These are phyloP conservation scores for Syndactyla subalaris DNA, from an alignment of 2,797 vertebrate genomes.

Conservation along the genomic window DNA sequence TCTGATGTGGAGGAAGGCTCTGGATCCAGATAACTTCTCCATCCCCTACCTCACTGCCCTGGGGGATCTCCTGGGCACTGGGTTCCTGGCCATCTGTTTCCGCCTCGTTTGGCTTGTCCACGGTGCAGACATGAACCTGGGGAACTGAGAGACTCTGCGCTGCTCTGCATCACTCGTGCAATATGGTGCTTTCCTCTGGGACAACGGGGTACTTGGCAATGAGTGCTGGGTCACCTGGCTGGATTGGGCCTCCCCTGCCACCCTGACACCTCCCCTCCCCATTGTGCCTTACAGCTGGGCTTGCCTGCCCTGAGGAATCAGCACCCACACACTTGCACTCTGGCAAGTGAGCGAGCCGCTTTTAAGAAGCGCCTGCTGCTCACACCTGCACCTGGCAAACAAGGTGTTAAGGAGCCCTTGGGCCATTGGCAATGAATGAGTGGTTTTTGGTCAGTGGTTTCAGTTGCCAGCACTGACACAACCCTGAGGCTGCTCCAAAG, in stretches of 20 bases:
- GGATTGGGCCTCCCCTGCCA: background rate
- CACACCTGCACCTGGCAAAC: background rate
- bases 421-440: background rate
- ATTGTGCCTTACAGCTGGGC: constrained; percentile 36
- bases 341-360: background rate
- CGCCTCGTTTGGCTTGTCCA: constrained; percentile 77
- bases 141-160: background rate
- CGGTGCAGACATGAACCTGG: constrained; percentile 51
- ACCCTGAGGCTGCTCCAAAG: background rate
- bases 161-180: background rate
- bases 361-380: background rate
- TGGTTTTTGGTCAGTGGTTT: background rate
- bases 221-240: background rate
- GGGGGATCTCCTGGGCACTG: constrained; percentile 92
- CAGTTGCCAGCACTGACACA: background rate
- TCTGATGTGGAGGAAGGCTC: constrained; percentile 86
- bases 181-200: background rate
- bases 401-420: background rate
- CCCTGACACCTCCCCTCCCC: background rate
- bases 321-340: background rate
- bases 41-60: constrained; percentile 97
- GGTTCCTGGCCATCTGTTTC: constrained; percentile 90
- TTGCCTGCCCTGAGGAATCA: accelerated
- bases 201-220: background rate
- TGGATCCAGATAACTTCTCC: constrained; percentile 96